phyloP scores from a whole-genome alignment of 2,888 invertebrate species.

The Drosophila trichaetosa region DNA sequence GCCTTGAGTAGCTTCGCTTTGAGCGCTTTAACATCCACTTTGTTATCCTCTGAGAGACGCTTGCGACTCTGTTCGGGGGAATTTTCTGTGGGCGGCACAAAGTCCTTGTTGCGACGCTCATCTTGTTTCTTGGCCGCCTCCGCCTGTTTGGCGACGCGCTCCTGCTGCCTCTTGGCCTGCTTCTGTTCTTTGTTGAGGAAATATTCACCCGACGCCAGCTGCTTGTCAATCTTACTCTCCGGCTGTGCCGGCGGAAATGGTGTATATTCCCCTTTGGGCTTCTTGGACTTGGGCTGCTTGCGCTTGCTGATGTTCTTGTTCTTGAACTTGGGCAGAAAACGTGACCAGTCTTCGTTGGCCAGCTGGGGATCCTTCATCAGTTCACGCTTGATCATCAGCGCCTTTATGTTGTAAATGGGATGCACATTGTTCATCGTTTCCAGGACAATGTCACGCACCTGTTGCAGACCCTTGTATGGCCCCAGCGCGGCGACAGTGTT shows the following conservation, averaged over 20 bases:
- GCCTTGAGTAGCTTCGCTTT: constrained; percentile 92
- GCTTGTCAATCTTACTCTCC: constrained; percentile 96
- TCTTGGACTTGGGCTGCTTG: constrained; percentile 94
- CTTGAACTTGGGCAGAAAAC: constrained; percentile 97
- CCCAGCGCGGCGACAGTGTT: constrained; percentile 99
- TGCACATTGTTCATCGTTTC: constrained; percentile 99
- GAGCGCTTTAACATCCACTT: constrained; percentile 89
- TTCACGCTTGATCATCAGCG: constrained; percentile 98
- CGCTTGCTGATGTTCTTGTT: constrained; percentile 94
- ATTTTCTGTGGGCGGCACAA: constrained; percentile 91
- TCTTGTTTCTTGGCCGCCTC: constrained; percentile 90
- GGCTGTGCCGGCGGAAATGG: constrained; percentile 98
- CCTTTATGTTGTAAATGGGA: constrained; percentile 99
- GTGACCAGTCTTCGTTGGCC: constrained; percentile 97
- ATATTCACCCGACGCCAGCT: constrained; percentile 98
- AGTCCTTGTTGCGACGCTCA: constrained; percentile 92
- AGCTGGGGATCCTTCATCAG: constrained; percentile 96
- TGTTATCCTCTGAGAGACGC: constrained; percentile 53
- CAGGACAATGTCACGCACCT: constrained; percentile 94
- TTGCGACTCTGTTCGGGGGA: constrained; percentile 49
- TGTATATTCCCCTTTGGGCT: constrained; percentile 96
- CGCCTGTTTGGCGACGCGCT: constrained; percentile 91
- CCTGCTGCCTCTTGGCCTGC: constrained; percentile 89
- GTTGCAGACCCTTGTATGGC: constrained; percentile 95
- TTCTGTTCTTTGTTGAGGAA: constrained; percentile 95